phyloP scores from a whole-genome alignment of 2,888 invertebrate species.

The Adineta ricciae region DNA sequence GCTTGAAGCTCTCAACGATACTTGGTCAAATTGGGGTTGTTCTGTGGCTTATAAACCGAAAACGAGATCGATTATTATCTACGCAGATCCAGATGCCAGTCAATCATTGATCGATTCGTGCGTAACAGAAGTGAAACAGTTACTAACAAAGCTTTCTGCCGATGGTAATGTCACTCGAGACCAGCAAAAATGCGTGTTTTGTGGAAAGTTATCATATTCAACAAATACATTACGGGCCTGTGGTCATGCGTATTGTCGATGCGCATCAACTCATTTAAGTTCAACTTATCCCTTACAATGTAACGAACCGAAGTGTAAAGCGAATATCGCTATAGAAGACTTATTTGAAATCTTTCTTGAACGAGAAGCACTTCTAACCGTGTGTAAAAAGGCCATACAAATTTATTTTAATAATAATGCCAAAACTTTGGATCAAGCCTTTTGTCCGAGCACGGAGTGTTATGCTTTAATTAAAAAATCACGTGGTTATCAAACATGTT shows the following conservation, averaged over 20 bases:
- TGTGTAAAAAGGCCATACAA: not conserved
- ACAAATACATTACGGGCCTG: not conserved
- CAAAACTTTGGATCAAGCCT: not conserved
- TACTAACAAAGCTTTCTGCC: not conserved
- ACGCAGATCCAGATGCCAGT: too few relatives aligned
- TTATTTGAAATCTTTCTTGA: conserved; percentile 2
- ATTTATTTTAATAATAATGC: not conserved
- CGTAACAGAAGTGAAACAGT: not conserved
- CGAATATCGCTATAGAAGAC: not conserved
- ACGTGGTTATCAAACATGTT: not conserved
- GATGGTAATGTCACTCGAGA: not conserved
- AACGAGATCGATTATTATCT: too few relatives aligned
- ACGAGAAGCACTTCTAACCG: not conserved
- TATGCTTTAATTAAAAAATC: not conserved
- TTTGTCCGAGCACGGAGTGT: not conserved
- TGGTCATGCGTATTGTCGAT: not conserved
- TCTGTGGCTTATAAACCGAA: not conserved
- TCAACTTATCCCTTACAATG: not conserved
- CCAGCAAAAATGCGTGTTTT: not conserved
- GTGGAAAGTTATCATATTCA: not conserved
- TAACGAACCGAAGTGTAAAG: not conserved
- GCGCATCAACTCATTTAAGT: not conserved
- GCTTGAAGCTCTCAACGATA: not conserved
- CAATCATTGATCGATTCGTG: too few relatives aligned
- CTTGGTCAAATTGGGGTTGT: not conserved